These are phyloP conservation scores for Motacilla alba DNA, from an alignment of 2,113 vertebrate species.

Conservation along the genomic window DNA sequence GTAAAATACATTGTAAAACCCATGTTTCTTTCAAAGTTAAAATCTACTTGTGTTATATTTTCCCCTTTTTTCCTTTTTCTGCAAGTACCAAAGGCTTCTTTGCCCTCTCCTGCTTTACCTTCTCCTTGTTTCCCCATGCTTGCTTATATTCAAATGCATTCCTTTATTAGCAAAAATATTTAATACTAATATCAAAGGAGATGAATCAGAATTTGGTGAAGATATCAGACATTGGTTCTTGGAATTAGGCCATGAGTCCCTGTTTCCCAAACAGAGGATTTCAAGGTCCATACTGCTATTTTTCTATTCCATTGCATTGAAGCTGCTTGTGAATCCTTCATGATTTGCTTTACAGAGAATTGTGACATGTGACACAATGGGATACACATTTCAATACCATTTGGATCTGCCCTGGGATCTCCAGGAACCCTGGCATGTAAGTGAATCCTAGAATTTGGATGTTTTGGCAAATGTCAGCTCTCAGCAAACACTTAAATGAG, in stretches of 20 bases:
- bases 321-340: not conserved
- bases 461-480: not conserved
- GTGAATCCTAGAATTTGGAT: not conserved
- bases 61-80: not conserved
- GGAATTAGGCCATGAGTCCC: not conserved
- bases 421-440: not conserved
- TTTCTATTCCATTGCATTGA: not conserved
- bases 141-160: not conserved
- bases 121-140: not conserved
- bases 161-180: not conserved
- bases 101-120: not conserved
- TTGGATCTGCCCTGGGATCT: not conserved
- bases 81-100: not conserved
- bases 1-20: not conserved
- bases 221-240: not conserved
- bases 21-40: fast-evolving
- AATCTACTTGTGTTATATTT: not conserved
- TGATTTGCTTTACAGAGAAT: not conserved
- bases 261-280: not conserved
- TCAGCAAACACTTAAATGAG: not conserved
- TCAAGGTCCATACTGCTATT: not conserved
- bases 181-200: not conserved
- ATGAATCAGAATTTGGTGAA: not conserved
- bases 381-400: not conserved
- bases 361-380: not conserved